Conservation (phyloP, 2,113 vertebrate genomes). For the Malaclemys terrapin region DNA sequence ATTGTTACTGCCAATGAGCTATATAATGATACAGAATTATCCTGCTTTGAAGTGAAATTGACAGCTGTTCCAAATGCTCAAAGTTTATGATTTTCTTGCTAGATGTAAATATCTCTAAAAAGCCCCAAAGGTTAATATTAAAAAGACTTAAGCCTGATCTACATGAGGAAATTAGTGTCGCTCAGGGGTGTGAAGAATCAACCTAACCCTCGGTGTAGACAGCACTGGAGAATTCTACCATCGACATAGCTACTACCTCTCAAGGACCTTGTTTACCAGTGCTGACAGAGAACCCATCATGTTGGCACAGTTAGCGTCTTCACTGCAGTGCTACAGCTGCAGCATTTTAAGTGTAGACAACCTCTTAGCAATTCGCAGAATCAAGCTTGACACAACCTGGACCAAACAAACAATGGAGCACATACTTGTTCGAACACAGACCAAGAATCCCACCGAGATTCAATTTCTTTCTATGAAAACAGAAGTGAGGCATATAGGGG, state of each 20-base stretch:
- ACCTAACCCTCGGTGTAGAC: not conserved
- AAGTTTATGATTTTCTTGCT: not conserved
- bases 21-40: not conserved
- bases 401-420: not conserved
- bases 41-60: not conserved
- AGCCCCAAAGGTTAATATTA: not conserved
- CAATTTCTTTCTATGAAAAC: constrained; percentile 30
- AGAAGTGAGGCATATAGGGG: constrained; percentile 1
- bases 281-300: not conserved
- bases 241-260: not conserved
- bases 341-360: not conserved
- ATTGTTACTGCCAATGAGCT: not conserved
- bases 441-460: not conserved
- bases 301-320: not conserved
- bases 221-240: not conserved
- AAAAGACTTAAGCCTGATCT: not conserved
- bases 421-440: not conserved
- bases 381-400: not conserved
- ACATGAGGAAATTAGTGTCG: not conserved
- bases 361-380: not conserved
- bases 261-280: not conserved
- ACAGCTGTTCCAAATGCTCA: not conserved
- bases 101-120: not conserved
- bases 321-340: not conserved
- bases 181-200: not conserved